These are phyloP conservation scores for Anthopleura xanthogrammica DNA, from an alignment of 92 coral and sea anemone species.

Conservation along the genomic window DNA sequence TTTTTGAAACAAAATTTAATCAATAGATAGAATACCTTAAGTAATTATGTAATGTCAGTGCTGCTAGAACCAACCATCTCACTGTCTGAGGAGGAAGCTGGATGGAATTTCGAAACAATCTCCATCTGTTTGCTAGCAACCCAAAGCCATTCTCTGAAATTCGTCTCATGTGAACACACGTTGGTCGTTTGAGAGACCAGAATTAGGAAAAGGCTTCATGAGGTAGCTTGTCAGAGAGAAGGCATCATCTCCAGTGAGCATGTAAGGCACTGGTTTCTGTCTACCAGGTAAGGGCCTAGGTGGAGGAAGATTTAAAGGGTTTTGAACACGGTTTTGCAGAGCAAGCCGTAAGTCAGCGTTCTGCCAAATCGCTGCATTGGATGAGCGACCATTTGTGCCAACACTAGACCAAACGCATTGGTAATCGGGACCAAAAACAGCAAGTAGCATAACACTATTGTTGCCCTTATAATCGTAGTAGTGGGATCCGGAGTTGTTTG, in stretches of 20 bases:
- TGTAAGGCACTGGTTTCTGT: constrained; percentile 34
- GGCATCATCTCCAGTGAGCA: constrained; percentile 71
- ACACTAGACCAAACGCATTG: constrained; percentile 47
- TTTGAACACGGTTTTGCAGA: neutral
- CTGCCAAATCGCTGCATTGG: constrained; percentile 47
- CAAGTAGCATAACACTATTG: constrained; percentile 44
- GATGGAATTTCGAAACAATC: constrained; percentile 48
- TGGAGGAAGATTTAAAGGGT: neutral
- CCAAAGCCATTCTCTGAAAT: constrained; percentile 60
- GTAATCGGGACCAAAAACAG: constrained; percentile 49
- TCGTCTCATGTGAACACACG: constrained; percentile 49
- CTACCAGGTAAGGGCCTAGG: neutral
- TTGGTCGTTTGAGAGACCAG: constrained; percentile 43
- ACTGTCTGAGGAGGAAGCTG: constrained; percentile 47
- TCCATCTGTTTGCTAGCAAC: constrained; percentile 50
- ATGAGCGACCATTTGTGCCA: constrained; percentile 55
- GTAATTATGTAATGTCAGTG: constrained; percentile 43
- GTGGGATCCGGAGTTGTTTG: constrained; percentile 51
- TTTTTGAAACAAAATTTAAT: no score
- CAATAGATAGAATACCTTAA: constrained; percentile 10
- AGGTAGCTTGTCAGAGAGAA: constrained; percentile 39
- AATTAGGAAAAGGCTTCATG: constrained; percentile 53
- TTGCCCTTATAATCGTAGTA: constrained; percentile 49
- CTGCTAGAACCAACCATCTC: constrained; percentile 38
- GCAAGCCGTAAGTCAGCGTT: neutral